Conservation (phyloP, 1,140 invertebrate genomes). For the Rhopalosiphum padi region DNA sequence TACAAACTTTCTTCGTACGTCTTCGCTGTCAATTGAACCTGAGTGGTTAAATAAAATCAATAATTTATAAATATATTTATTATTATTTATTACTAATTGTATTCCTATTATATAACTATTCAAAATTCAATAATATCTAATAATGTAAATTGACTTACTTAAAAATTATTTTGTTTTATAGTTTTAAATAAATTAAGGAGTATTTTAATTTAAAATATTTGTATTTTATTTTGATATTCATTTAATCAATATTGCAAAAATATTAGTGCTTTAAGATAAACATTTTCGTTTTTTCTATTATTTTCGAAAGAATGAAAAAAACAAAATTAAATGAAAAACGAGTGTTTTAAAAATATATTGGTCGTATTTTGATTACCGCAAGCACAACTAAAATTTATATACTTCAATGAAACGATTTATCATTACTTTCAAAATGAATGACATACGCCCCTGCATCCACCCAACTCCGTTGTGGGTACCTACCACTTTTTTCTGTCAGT, state of each 20-base stretch:
- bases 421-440: not conserved
- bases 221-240: not conserved
- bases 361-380: not conserved
- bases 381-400: not conserved
- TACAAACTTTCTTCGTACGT: slow-evolving; percentile 76
- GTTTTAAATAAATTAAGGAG: not conserved
- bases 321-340: not conserved
- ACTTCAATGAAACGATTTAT: not conserved
- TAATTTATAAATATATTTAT: not conserved
- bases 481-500: slow-evolving; percentile 6
- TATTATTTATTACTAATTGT: too few species aligned
- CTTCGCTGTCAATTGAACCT: slow-evolving; percentile 75
- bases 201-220: not conserved
- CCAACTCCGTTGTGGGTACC: not conserved
- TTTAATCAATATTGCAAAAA: not conserved
- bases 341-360: not conserved
- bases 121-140: not conserved
- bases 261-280: not conserved
- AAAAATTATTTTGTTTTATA: not conserved
- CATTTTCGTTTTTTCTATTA: not conserved
- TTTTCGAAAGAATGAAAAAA: not conserved
- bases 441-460: not conserved
- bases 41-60: not conserved
- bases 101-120: too few species aligned
- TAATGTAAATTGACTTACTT: not conserved